A percentile compares a stretch with the other conserved stretches of the same genome.
phyloP scores from a whole-genome alignment of 2,113 vertebrate genomes.

The Pogonocichla stellata region DNA sequence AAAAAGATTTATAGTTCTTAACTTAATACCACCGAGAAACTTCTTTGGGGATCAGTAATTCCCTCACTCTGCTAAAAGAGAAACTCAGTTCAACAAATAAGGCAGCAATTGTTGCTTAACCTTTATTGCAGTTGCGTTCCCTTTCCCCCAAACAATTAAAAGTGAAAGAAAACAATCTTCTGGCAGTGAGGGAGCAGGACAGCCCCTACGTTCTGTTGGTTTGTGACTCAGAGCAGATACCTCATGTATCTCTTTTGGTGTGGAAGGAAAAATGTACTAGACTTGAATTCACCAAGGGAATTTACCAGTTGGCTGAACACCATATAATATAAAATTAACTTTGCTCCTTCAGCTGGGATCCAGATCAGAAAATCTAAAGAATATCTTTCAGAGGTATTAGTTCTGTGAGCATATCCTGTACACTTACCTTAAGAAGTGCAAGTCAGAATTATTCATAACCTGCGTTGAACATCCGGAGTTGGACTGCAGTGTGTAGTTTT shows the following conservation, averaged over 20 bases:
- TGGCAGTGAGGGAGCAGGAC: background rate
- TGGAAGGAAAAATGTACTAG: background rate
- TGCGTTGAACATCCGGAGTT: accelerated
- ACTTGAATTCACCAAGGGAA: background rate
- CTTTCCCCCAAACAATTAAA: conserved; percentile 25
- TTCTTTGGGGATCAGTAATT: background rate
- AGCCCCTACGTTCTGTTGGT: background rate
- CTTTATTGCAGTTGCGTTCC: background rate
- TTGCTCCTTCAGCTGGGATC: background rate
- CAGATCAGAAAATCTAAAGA: background rate
- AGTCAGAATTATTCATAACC: background rate
- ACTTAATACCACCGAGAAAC: background rate
- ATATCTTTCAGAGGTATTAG: background rate
- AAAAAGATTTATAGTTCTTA: background rate
- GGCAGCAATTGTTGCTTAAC: background rate
- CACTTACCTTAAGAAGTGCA: background rate
- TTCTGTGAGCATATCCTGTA: background rate
- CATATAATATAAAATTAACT: background rate
- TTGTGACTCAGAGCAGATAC: background rate
- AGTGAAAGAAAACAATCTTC: background rate
- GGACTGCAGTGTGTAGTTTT: background rate
- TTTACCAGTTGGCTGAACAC: background rate
- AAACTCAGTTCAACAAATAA: background rate
- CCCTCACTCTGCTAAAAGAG: background rate
- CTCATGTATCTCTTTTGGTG: background rate